Evolutionary conservation across 2,797 vertebrate species (phyloP).

Genomic region (Channallabes apus): DNA sequence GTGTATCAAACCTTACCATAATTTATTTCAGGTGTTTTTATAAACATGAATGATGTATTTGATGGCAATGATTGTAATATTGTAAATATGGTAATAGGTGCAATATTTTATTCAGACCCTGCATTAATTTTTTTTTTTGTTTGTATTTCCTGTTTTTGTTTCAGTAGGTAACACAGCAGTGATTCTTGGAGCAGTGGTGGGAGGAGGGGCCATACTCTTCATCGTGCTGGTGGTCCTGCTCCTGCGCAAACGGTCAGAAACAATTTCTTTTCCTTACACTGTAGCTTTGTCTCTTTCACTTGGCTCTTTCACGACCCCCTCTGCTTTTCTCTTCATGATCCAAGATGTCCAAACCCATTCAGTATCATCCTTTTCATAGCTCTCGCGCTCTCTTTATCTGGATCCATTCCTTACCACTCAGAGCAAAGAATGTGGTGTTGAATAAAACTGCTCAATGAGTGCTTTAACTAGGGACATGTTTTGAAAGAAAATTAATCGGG

Average conservation of each 20-base stretch:
- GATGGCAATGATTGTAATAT: background rate
- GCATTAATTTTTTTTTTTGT: slow-evolving; percentile 20
- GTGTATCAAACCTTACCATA: background rate
- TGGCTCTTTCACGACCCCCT: slow-evolving; percentile 14
- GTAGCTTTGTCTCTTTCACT: slow-evolving; percentile 23
- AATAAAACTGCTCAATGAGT: slow-evolving; percentile 67
- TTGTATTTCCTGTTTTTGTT: slow-evolving; percentile 56
- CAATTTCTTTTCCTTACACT: slow-evolving; percentile 10
- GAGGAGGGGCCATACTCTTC: slow-evolving; percentile 68
- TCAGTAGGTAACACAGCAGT: slow-evolving; percentile 67
- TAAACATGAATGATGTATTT: slow-evolving; percentile 23
- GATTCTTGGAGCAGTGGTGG: slow-evolving; percentile 69
- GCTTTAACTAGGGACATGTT: slow-evolving; percentile 61
- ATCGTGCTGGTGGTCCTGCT: slow-evolving; percentile 74
- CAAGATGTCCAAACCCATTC: slow-evolving; percentile 65
- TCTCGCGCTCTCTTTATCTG: slow-evolving; percentile 65
- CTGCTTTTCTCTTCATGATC: slow-evolving; percentile 57
- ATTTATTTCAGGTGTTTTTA: background rate
- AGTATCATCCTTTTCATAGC: slow-evolving; percentile 59
- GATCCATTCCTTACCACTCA: slow-evolving; percentile 65
- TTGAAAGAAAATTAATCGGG: slow-evolving; percentile 70
- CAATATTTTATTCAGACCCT: slow-evolving; percentile 23
- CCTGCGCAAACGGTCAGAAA: slow-evolving; percentile 77
- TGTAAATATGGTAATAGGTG: background rate
- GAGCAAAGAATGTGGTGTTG: slow-evolving; percentile 66